A percentile compares a stretch with the other conserved stretches of the same genome.
phyloP scores from a whole-genome alignment of 2,888 invertebrate genomes.

The Eumerus sabulonum region DNA sequence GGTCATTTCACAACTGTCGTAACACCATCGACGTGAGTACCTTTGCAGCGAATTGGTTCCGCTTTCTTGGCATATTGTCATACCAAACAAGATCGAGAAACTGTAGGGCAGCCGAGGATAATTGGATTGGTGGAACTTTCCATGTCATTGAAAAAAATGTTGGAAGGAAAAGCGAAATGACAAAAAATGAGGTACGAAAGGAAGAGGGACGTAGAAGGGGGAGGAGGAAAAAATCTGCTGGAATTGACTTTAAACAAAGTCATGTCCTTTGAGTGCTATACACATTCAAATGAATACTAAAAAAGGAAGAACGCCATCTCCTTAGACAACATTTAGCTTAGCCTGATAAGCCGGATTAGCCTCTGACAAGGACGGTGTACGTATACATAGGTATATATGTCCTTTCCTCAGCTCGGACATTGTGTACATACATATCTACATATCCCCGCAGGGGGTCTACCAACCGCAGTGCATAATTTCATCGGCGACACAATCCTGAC shows the following conservation, averaged over 20 bases:
- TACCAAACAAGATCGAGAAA: neutral
- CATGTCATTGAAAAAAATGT: no score
- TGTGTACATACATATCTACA: neutral
- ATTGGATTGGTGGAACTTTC: slow-evolving; percentile 13
- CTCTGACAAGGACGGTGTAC: no score
- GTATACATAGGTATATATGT: no score
- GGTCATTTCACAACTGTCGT: no score
- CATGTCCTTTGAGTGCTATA: slow-evolving; percentile 4
- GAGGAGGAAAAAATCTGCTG: slow-evolving; percentile 1
- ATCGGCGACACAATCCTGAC: slow-evolving; percentile 46
- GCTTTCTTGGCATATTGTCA: slow-evolving; percentile 3
- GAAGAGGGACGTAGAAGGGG: no score
- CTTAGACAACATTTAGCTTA: no score
- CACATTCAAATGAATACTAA: neutral
- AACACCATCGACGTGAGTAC: no score
- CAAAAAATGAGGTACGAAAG: no score
- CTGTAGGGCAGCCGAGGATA: slow-evolving; percentile 30
- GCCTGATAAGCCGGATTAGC: no score
- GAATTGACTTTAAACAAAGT: slow-evolving; percentile 13
- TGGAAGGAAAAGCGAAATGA: no score
- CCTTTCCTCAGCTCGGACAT: slow-evolving; percentile 10
- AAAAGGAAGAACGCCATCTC: neutral
- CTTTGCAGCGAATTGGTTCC: no score
- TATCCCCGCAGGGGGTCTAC: neutral
- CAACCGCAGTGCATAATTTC: slow-evolving; percentile 27